These are phyloP conservation scores for Bradysia coprophila DNA, from an alignment of 1,140 invertebrate genomes.

Conservation along the genomic window DNA sequence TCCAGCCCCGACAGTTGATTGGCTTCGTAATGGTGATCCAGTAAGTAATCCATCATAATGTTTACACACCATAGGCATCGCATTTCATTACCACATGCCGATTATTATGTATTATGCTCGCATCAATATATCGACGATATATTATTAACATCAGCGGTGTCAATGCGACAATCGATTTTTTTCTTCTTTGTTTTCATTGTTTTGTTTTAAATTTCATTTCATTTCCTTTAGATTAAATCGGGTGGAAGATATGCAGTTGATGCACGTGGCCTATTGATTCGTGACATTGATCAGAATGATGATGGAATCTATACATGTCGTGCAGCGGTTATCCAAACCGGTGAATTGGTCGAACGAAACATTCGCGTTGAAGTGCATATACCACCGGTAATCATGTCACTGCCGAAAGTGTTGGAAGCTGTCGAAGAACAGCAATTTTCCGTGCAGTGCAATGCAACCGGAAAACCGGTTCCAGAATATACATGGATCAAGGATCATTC, in stretches of 20 bases:
- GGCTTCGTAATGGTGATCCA: slow-evolving; percentile 55
- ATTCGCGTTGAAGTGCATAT: slow-evolving; percentile 72
- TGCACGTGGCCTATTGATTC: slow-evolving; percentile 56
- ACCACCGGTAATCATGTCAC: slow-evolving; percentile 45
- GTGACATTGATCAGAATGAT: slow-evolving; percentile 56
- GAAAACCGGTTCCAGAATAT: slow-evolving; percentile 64
- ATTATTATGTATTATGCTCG: too few relatives aligned
- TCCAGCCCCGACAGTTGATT: slow-evolving; percentile 65
- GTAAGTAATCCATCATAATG: slow-evolving; percentile 21
- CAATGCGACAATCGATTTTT: too few relatives aligned
- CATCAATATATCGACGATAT: too few relatives aligned
- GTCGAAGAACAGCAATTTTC: slow-evolving; percentile 58
- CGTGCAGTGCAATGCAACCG: slow-evolving; percentile 54
- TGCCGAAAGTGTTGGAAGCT: slow-evolving; percentile 35
- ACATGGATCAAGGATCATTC: slow-evolving; percentile 56
- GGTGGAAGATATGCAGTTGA: slow-evolving; percentile 54
- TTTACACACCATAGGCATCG: too few relatives aligned
- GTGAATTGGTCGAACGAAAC: slow-evolving; percentile 47
- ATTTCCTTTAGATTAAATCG: slow-evolving; percentile 28
- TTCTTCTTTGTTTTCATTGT: too few relatives aligned
- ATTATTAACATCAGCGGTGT: too few relatives aligned
- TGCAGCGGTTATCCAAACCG: slow-evolving; percentile 60
- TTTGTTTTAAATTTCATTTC: neutral
- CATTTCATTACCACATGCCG: too few relatives aligned
- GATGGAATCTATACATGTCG: slow-evolving; percentile 72